Evolutionary conservation across 2,113 vertebrate genomes (phyloP).

Genomic region (Psilopogon haemacephalus): DNA sequence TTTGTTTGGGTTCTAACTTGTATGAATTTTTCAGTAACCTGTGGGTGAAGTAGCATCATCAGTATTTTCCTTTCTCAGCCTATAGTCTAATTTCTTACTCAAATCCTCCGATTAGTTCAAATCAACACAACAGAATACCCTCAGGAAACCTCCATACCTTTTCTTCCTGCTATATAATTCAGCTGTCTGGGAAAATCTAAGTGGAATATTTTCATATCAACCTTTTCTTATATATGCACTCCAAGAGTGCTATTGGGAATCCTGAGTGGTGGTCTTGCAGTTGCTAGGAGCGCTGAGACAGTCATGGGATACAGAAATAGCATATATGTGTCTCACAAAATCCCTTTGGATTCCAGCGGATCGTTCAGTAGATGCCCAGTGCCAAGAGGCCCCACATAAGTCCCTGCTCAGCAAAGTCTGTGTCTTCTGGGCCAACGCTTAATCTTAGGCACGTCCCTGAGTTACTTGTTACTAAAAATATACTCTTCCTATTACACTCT

Average conservation of each 20-base stretch:
- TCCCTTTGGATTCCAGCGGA: background rate
- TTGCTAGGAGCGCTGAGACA: background rate
- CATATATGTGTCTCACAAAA: background rate
- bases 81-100: too few species aligned
- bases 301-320: background rate
- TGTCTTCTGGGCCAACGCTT: background rate
- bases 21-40: too few species aligned
- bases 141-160: background rate
- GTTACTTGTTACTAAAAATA: background rate
- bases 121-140: background rate
- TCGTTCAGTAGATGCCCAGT: background rate
- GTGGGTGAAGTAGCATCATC: too few species aligned
- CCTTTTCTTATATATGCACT: background rate
- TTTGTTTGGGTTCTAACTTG: too few species aligned
- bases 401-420: background rate
- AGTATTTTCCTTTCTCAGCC: too few species aligned
- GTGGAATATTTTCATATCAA: background rate
- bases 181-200: background rate
- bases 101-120: too few species aligned
- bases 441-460: background rate
- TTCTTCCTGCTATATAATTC: background rate
- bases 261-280: background rate
- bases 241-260: background rate
- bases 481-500: background rate
- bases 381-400: background rate